phyloP scores from a whole-genome alignment of 2,888 invertebrate genomes.

The Cheilosia soror region DNA sequence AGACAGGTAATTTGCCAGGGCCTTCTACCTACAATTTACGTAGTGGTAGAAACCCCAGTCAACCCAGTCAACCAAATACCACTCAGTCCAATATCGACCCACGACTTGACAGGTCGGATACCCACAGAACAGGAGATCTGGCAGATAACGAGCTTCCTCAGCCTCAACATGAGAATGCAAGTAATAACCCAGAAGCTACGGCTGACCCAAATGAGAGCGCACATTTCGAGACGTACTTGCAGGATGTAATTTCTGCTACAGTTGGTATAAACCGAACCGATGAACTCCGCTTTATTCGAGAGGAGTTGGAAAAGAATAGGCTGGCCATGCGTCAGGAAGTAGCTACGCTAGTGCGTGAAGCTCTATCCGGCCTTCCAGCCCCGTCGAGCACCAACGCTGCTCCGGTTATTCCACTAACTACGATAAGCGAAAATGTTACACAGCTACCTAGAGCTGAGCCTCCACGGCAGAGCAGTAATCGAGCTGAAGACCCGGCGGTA shows the following conservation, averaged over 20 bases:
- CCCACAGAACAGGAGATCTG: too few relatives aligned
- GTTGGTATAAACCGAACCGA: neutral
- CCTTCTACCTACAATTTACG: too few relatives aligned
- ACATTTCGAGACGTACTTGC: neutral
- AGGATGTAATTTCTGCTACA: neutral
- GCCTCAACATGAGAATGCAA: neutral
- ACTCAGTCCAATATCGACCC: too few relatives aligned
- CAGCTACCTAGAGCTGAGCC: too few relatives aligned
- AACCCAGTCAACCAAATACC: too few relatives aligned
- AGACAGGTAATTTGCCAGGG: too few relatives aligned
- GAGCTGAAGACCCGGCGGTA: neutral
- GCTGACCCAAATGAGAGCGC: neutral
- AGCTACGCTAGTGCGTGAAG: neutral
- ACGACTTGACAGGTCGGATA: too few relatives aligned
- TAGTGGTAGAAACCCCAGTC: too few relatives aligned
- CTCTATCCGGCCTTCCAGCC: too few relatives aligned
- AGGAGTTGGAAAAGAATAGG: neutral
- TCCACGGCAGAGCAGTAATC: neutral
- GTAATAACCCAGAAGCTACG: neutral
- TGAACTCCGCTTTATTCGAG: neutral
- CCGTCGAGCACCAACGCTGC: too few relatives aligned
- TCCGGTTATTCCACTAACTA: too few relatives aligned
- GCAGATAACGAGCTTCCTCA: neutral
- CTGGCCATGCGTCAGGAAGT: neutral
- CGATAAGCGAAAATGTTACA: too few relatives aligned